Percentiles rank a stretch among this genome's conserved stretches.
Conservation (phyloP, 2,797 vertebrate genomes). For the Darevskia nairensis region DNA sequence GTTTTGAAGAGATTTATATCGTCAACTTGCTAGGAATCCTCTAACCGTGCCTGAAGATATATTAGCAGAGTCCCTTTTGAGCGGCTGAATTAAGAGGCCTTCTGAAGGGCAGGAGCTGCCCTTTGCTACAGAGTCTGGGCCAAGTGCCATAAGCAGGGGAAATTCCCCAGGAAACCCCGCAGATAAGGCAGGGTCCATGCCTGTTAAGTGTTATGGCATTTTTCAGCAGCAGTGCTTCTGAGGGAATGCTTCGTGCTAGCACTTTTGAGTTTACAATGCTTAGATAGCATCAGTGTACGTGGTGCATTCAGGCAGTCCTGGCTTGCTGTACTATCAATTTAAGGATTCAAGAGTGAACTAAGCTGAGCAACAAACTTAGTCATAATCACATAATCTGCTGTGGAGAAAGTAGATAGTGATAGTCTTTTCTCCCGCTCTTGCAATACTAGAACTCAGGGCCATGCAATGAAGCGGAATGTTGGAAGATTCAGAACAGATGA, state of each 20-base stretch:
- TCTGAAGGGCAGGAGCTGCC: neutral
- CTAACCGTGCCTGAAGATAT: neutral
- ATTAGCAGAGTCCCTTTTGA: neutral
- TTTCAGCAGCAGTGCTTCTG: neutral
- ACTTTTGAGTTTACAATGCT: neutral
- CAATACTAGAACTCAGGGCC: no score
- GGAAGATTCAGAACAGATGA: no score
- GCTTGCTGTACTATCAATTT: neutral
- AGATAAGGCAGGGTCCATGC: neutral
- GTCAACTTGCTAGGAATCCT: neutral
- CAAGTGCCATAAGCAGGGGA: neutral
- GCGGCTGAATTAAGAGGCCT: neutral
- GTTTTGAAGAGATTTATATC: neutral
- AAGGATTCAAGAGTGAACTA: neutral
- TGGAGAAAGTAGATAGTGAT: no score
- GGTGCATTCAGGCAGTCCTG: neutral
- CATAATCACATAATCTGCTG: no score
- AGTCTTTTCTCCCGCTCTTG: no score
- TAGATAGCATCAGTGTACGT: neutral
- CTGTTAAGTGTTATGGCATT: neutral
- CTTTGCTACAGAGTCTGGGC: neutral
- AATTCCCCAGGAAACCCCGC: neutral
- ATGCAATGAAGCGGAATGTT: no score
- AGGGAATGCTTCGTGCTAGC: no score
- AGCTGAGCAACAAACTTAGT: neutral